Evolutionary conservation across 1,140 invertebrate species (phyloP).

Genomic region (Zaprionus africanus): DNA sequence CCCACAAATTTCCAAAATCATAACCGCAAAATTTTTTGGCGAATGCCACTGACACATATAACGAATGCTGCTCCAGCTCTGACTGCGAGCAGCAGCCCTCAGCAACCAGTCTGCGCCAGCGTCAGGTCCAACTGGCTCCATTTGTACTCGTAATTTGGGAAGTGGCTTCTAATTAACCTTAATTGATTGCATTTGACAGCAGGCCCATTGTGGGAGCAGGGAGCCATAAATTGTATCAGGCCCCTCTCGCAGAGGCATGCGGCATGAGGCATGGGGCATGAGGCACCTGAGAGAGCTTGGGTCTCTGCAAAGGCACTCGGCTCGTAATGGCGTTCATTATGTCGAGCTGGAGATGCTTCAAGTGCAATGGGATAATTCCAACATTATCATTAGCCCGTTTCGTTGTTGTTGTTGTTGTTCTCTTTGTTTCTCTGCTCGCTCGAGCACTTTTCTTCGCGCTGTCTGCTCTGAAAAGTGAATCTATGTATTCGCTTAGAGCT

Average conservation of each 20-base stretch:
- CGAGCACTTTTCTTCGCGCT: conserved; percentile 7
- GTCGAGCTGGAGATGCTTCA: conserved; percentile 19
- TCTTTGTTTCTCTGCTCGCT: background rate
- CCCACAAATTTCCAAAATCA: conserved; percentile 67
- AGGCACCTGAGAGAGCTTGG: conserved; percentile 9
- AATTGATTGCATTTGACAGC: conserved; percentile 79
- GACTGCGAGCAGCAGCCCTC: background rate
- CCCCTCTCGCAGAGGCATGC: background rate
- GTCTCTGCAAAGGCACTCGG: background rate
- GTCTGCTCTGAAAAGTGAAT: conserved; percentile 37
- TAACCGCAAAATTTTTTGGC: conserved; percentile 69
- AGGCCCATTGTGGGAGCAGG: conserved; percentile 64
- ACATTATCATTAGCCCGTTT: conserved; percentile 54
- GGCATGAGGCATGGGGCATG: background rate
- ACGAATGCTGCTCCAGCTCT: conserved; percentile 1
- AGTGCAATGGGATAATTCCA: conserved; percentile 48
- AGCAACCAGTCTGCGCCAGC: too few relatives aligned
- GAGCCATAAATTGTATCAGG: conserved; percentile 57
- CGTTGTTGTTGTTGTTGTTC: conserved; percentile 22
- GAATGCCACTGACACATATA: conserved; percentile 65
- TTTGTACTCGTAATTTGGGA: conserved; percentile 72
- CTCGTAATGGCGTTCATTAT: conserved; percentile 47
- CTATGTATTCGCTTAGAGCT: background rate
- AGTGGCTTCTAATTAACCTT: conserved; percentile 80
- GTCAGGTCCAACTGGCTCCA: conserved; percentile 16